Evolutionary conservation across 2,113 vertebrate species (phyloP), one percentile per base, ranked within the genome.

Genomic region (Eudyptes chrysolophus): DNA sequence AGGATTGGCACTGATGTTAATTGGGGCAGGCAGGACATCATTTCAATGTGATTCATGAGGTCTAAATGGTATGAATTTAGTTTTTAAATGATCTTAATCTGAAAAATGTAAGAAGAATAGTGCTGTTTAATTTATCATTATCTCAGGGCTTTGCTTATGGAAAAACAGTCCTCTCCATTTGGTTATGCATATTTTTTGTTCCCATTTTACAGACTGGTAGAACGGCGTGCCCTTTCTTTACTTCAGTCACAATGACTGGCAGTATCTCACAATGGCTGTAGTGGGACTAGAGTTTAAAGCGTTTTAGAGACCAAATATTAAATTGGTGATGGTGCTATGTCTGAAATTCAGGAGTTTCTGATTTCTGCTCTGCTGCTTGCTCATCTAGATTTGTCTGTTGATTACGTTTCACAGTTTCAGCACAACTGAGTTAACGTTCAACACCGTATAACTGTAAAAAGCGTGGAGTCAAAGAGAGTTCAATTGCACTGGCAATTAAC

Each of bases 41-140:
- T 71, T 55, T 79, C 78, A 32, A 0, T 69, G 46, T 88, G 87
- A 94, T 93, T 85, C 25, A 61, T 74, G 90, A 90, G 55, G 40
- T 89, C 66, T 95, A 65, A 93, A 65, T 14, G 14, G 11, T 82
- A 61, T 42, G 20, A 66, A 36, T 97, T 89, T 85, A 76, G 77
- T 96, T 92, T 92, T 90, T 66, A 69, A 94, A 55, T 87, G 0
- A 71, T 84, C 65, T 48, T 65, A 79, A 95, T 86, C 32, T 89
- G 78, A 62, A 95, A 94, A 91, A 62, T 30, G 27, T 62, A 78
- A 68, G n/a, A 87, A 64, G 25, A 92, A 62, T 74, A 92, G 48
- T 30, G 26, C 9, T 16, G 2, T 48, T 81, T 70, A 84, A 78
- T 76, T 71, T 65, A 51, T 82, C 42, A 12, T 17, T 60, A 49